Conservation (phyloP, 2,888 invertebrate genomes). For the Cephalotes varians region DNA sequence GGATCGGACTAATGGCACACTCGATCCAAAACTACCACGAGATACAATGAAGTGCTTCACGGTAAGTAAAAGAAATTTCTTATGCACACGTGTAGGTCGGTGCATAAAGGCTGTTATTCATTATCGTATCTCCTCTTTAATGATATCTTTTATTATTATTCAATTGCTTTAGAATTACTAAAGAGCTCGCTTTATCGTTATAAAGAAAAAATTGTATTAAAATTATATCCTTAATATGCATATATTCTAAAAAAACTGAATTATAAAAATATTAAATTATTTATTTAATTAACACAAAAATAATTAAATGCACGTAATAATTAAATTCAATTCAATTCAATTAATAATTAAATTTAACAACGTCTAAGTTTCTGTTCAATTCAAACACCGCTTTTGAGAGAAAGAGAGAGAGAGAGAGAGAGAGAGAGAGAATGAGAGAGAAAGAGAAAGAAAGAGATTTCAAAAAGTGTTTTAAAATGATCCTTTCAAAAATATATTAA, state of each 20-base stretch:
- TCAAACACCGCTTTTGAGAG: neutral
- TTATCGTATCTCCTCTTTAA: neutral
- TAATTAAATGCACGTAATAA: neutral
- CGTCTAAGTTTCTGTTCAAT: neutral
- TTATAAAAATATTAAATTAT: neutral
- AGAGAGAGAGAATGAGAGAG: too few species aligned
- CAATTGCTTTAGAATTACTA: neutral
- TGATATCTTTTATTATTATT: neutral
- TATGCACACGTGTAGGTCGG: neutral
- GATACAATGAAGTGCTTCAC: slow-evolving; percentile 77
- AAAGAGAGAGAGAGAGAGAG: too few species aligned
- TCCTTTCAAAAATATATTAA: neutral
- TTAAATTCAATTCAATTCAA: neutral
- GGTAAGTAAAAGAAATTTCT: slow-evolving; percentile 71
- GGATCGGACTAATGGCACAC: slow-evolving; percentile 74
- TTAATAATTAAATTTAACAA: slow-evolving; percentile 8
- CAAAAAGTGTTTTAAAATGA: neutral
- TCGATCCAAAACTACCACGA: slow-evolving; percentile 68
- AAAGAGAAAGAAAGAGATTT: too few species aligned
- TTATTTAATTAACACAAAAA: slow-evolving; percentile 4
- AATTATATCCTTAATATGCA: neutral
- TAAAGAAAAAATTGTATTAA: neutral
- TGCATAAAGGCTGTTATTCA: neutral
- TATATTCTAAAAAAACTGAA: neutral
- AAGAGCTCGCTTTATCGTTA: neutral